A percentile compares a stretch with the other conserved stretches of the same genome.
Conservation (phyloP, 2,888 invertebrate species). For the Acholoe squamosa region DNA sequence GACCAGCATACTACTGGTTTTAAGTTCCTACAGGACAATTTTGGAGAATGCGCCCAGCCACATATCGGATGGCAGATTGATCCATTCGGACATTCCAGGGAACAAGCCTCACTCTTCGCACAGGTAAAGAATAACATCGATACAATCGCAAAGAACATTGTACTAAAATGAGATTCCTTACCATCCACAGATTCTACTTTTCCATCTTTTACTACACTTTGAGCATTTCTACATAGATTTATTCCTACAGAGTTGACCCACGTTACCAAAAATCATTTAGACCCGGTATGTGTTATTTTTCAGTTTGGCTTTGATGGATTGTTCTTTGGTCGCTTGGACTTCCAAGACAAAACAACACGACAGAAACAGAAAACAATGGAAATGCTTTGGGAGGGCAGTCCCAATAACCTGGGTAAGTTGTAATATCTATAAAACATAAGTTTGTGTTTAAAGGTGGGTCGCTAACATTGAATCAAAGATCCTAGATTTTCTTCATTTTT, state of each 20-base stretch:
- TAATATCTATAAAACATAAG: not conserved
- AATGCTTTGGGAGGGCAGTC: constrained; percentile 91
- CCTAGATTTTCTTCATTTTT: no score
- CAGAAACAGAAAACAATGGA: constrained; percentile 88
- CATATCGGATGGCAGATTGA: constrained; percentile 93
- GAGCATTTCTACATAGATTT: not conserved
- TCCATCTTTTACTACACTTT: not conserved
- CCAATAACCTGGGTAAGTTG: constrained; percentile 84
- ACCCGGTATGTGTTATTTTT: constrained; percentile 82
- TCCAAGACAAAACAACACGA: constrained; percentile 89
- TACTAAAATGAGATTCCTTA: no score
- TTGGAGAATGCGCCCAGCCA: constrained; percentile 88
- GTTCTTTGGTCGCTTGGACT: constrained; percentile 93
- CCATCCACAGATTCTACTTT: not conserved
- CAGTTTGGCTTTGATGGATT: constrained; percentile 95
- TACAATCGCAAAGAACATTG: not conserved
- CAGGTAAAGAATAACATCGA: constrained; percentile 78
- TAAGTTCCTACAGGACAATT: constrained; percentile 79
- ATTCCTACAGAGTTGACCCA: no score
- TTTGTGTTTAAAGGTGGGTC: no score
- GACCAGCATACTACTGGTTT: constrained; percentile 86
- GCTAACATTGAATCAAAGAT: no score
- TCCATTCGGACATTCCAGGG: constrained; percentile 93
- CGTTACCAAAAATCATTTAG: no score
- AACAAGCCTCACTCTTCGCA: constrained; percentile 89